Conservation (phyloP, 2,797 vertebrate genomes). For the Acridotheres tristis region DNA sequence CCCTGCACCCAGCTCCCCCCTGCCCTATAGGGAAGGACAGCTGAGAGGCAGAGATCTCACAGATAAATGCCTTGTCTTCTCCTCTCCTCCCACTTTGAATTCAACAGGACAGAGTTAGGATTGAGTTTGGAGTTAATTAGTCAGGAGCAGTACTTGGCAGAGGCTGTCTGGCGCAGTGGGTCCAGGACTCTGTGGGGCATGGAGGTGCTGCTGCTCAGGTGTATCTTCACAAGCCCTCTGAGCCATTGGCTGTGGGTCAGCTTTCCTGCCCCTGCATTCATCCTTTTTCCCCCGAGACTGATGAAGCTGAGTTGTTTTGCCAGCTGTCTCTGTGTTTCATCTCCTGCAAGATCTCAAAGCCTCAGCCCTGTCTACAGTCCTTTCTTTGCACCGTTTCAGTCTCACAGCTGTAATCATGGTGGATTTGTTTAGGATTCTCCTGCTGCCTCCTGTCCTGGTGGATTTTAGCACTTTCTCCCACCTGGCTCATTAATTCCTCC, state of each 20-base stretch:
- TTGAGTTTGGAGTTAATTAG: background rate
- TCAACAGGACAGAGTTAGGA: background rate
- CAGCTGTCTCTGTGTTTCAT: background rate
- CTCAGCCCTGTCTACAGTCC: background rate
- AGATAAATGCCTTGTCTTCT: background rate
- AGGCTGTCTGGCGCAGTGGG: background rate
- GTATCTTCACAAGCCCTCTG: background rate
- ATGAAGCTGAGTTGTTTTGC: background rate
- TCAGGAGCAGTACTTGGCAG: background rate
- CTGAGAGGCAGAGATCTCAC: background rate
- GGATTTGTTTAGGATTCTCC: constrained; percentile 10
- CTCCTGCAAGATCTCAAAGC: background rate
- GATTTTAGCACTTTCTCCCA: background rate
- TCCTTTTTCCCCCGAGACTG: rapidly evolving
- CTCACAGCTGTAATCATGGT: background rate
- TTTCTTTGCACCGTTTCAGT: background rate
- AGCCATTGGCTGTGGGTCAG: background rate
- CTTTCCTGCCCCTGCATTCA: background rate
- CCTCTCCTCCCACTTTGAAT: background rate
- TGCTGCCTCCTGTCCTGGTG: background rate
- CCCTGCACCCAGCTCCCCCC: background rate
- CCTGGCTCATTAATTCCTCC: background rate
- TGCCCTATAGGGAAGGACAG: background rate
- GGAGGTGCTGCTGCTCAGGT: background rate
- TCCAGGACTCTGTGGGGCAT: background rate